Base-by-base conservation (phyloP, 2,113 vertebrate species). In the Megaceryle torquata region DNA sequence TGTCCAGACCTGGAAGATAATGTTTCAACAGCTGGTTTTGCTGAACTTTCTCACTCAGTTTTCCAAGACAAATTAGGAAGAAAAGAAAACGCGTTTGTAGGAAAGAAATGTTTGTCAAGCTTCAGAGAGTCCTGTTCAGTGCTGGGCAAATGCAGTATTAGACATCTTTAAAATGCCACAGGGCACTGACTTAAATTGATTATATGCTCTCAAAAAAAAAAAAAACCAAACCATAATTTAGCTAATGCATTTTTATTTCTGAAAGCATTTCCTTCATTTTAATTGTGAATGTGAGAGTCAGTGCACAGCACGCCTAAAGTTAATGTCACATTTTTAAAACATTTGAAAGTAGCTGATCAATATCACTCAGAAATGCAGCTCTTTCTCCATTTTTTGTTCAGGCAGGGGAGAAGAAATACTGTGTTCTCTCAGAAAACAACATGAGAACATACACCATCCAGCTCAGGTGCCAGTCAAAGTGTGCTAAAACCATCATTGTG, bases 401-500 rank as follows among this genome's bases (percentile, higher is more conserved):
- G 99, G n/a, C 25, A 8, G 53, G 87, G 3, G 65, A 81, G 59
- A 97, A 12, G 10, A 98, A 53, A 71, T 97, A 89, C 37, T 99
- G 99, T 10, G 11, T 98, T 79, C 96, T 97, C 31, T 89, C 63
- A 1, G 83, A 91, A 21, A 96, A 95, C 53, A 96, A 97, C 91
- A 93, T 97, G 28, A 97, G 95, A 7, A 96, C 48, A 21, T 93
- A 89, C 3, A 74, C 98, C 19, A 17, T 97, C 37, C 89, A 88
- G 46, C 57, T 98, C 0, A 99, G 99, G 46, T 99, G 99, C 97
- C 92, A 61, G 74, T 33, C 88, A 11, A 92, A 50, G 29, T 99
- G 99, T 78, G 85, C 94, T 7, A 97, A 91, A 91, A 97, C 83
- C 1, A 19, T 91, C 46, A 96, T 98, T 7, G 99, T 99, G 93